Percentiles rank a stretch among this genome's conserved stretches.
Conservation (phyloP, 2,888 invertebrate species). For the Scaptomyza parva region DNA sequence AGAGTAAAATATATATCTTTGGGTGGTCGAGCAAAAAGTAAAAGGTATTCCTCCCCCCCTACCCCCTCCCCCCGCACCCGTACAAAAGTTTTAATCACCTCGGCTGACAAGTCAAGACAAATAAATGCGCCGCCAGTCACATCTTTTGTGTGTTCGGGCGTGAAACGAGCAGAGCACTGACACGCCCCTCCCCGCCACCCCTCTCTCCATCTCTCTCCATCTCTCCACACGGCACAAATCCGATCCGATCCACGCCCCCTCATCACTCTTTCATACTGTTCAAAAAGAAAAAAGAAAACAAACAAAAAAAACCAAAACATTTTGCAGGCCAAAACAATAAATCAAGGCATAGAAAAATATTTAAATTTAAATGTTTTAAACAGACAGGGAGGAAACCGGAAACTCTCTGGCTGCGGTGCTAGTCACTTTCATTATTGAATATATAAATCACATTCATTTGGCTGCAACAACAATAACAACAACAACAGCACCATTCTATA, state of each 20-base stretch:
- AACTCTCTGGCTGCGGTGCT: conserved; percentile 39
- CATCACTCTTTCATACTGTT: conserved; percentile 16
- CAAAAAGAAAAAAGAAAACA: too few species aligned
- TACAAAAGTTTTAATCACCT: conserved; percentile 73
- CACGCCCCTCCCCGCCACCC: conserved; percentile 30
- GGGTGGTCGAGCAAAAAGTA: background rate
- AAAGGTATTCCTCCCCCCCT: conserved; percentile 11
- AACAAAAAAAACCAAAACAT: conserved; percentile 18
- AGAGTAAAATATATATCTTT: conserved; percentile 21
- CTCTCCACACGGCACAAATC: background rate
- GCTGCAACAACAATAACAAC: conserved; percentile 41
- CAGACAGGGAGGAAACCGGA: conserved; percentile 52
- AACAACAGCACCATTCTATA: conserved; percentile 23
- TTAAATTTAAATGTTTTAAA: conserved; percentile 78
- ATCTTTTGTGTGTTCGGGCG: conserved; percentile 68
- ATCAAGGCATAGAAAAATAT: conserved; percentile 80
- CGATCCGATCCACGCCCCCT: background rate
- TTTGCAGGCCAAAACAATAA: conserved; percentile 61
- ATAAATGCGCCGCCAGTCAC: conserved; percentile 61
- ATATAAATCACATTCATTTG: conserved; percentile 80
- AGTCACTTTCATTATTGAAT: conserved; percentile 81
- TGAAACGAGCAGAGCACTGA: conserved; percentile 49
- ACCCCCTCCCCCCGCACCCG: too few species aligned
- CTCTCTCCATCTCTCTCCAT: too few species aligned
- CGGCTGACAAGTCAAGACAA: conserved; percentile 73